These are phyloP conservation scores for Pyrochroa serraticornis DNA, from an alignment of 2,888 invertebrate genomes.

Conservation along the genomic window DNA sequence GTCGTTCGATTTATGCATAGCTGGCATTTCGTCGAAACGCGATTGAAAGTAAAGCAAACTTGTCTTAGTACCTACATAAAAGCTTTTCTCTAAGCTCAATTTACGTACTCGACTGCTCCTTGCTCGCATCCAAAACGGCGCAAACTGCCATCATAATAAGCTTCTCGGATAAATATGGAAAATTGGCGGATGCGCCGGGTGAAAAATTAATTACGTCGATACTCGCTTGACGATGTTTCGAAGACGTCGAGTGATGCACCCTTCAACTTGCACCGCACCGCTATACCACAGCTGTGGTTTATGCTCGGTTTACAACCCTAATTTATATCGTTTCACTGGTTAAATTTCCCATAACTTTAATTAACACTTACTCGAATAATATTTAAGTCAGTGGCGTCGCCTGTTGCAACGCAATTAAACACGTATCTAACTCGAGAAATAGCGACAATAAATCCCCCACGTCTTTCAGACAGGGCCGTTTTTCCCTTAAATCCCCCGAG, in stretches of 20 bases:
- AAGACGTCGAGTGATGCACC: background rate
- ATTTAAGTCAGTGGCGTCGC: background rate
- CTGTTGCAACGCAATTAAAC: background rate
- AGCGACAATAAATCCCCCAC: background rate
- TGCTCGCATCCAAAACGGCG: too few species aligned
- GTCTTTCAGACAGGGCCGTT: background rate
- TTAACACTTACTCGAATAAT: background rate
- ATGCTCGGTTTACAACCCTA: background rate
- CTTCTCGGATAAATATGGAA: too few species aligned
- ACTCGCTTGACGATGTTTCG: background rate
- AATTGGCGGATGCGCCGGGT: too few species aligned
- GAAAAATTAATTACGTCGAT: too few species aligned
- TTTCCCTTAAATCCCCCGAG: background rate
- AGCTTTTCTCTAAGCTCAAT: too few species aligned
- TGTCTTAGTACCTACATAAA: too few species aligned
- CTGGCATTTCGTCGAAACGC: too few species aligned
- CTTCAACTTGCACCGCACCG: too few species aligned
- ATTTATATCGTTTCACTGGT: background rate
- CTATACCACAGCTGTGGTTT: background rate
- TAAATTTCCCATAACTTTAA: background rate
- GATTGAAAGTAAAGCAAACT: too few species aligned
- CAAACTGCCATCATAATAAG: too few species aligned
- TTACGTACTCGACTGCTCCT: too few species aligned
- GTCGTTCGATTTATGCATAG: too few species aligned
- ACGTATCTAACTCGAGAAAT: background rate